phyloP scores from a whole-genome alignment of 2,113 vertebrate genomes.

The Stomatorhinus ivindoensis region DNA sequence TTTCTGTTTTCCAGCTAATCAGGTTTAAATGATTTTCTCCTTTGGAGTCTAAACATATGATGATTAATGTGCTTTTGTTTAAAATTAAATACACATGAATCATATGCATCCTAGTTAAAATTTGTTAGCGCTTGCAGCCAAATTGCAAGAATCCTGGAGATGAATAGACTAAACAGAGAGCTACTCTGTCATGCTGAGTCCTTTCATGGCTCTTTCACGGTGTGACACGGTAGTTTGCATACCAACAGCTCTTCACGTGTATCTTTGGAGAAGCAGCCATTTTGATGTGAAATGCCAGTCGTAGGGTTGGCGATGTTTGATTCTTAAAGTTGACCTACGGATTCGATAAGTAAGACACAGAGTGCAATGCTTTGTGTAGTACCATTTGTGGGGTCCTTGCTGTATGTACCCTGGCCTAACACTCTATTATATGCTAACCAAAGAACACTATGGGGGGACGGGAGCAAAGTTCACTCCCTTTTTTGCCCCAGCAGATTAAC shows the following conservation, averaged over 20 bases:
- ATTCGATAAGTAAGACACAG: background rate
- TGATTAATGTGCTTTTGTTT: background rate
- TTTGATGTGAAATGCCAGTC: background rate
- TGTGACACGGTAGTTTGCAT: background rate
- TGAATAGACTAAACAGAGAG: background rate
- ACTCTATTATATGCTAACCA: background rate
- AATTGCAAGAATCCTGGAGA: background rate
- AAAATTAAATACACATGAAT: background rate
- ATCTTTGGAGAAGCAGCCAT: background rate
- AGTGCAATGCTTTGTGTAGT: background rate
- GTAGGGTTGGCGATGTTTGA: background rate
- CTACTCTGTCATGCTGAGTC: background rate
- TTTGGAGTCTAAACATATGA: background rate
- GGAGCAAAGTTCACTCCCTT: background rate
- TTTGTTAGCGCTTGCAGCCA: background rate
- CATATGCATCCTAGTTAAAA: background rate
- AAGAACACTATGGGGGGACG: background rate
- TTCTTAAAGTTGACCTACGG: background rate
- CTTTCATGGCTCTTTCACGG: background rate
- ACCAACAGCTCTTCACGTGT: background rate
- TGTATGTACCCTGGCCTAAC: background rate
- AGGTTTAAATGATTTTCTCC: conserved; percentile 1
- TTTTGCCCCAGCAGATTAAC: background rate
- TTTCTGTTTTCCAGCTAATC: conserved; percentile 10
- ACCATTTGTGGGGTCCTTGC: background rate